Conservation (phyloP, 2,888 invertebrate species). For the Blera fallax region DNA sequence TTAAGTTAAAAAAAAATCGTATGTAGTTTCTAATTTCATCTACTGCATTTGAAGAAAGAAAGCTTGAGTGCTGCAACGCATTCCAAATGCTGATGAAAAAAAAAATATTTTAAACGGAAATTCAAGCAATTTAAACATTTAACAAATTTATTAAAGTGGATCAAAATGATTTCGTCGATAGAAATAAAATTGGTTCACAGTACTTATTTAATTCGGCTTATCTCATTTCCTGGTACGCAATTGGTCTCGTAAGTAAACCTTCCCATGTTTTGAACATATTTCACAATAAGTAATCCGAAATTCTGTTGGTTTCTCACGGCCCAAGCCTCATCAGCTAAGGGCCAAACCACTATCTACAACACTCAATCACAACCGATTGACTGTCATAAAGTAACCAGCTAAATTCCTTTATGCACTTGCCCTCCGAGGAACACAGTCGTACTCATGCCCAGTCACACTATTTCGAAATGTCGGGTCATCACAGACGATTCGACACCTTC, state of each 20-base stretch:
- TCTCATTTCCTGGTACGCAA: background rate
- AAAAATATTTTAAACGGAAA: background rate
- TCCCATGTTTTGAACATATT: background rate
- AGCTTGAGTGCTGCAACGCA: too few species aligned
- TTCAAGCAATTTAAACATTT: background rate
- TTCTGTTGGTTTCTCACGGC: background rate
- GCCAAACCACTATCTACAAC: background rate
- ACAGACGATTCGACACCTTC: background rate
- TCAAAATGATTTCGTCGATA: background rate
- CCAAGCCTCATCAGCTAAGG: background rate
- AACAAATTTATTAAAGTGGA: background rate
- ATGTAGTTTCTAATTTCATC: too few species aligned
- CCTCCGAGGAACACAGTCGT: background rate
- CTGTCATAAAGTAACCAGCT: background rate
- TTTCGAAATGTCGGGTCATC: conserved; percentile 17
- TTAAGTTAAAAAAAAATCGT: too few species aligned
- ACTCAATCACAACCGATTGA: background rate
- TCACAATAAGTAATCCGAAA: background rate
- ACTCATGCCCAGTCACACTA: background rate
- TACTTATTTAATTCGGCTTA: background rate
- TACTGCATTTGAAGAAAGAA: too few species aligned
- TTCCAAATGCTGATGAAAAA: too few species aligned
- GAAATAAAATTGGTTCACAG: background rate
- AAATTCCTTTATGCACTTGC: background rate
- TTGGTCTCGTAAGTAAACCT: background rate